A percentile compares a stretch with the other conserved stretches of the same genome.
Evolutionary conservation across 2,113 vertebrate genomes (phyloP).

Genomic region (Zootoca vivipara): DNA sequence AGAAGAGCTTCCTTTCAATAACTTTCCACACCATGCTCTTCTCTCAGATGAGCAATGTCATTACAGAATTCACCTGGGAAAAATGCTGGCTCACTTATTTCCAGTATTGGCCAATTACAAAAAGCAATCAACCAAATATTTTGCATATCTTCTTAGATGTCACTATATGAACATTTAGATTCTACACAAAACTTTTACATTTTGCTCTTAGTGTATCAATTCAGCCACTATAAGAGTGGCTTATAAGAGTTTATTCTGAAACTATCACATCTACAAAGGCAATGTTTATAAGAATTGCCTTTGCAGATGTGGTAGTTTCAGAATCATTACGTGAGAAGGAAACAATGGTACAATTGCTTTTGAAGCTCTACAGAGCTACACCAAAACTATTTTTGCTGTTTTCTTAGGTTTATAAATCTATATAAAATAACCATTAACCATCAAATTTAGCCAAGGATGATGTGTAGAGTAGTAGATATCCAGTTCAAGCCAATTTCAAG

Average conservation of each 20-base stretch:
- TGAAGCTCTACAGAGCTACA: neutral
- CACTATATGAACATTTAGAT: neutral
- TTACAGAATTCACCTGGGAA: neutral
- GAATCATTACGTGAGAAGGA: neutral
- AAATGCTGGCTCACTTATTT: conserved; percentile 1
- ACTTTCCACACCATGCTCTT: neutral
- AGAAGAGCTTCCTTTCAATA: conserved; percentile 12
- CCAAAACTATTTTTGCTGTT: neutral
- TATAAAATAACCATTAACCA: neutral
- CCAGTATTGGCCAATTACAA: neutral
- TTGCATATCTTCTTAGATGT: conserved; percentile 8
- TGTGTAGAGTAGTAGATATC: neutral
- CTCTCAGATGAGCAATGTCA: neutral
- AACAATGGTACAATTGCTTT: neutral
- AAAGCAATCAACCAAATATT: neutral
- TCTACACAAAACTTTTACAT: neutral
- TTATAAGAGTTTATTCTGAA: too few relatives aligned
- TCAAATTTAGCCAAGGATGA: conserved; percentile 11
- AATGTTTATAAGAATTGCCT: neutral
- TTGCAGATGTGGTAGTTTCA: neutral
- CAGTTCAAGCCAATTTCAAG: neutral
- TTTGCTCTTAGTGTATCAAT: neutral
- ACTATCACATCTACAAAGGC: too few relatives aligned
- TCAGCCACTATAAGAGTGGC: too few relatives aligned
- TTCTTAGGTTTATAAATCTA: neutral